Evolutionary conservation across 2,888 invertebrate species (phyloP).

Genomic region (Limenitis camilla): DNA sequence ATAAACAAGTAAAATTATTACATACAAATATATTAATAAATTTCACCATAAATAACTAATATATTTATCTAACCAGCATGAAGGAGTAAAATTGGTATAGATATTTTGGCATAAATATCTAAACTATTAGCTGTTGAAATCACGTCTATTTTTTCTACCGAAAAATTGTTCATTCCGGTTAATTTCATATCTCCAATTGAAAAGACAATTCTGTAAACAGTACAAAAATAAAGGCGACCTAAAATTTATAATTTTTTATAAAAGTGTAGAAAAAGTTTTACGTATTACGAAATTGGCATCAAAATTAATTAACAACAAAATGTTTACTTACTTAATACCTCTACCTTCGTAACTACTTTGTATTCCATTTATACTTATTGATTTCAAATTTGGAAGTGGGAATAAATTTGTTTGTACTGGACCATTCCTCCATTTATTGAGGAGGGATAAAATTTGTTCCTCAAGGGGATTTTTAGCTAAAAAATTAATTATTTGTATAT

Average conservation of each 20-base stretch:
- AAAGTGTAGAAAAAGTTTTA: not conserved
- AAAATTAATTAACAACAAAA: not conserved
- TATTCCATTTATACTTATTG: conserved; percentile 19
- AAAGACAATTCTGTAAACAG: conserved; percentile 30
- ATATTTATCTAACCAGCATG: conserved; percentile 29
- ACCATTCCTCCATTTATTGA: conserved; percentile 29
- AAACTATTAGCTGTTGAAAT: conserved; percentile 21
- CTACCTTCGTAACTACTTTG: conserved; percentile 24
- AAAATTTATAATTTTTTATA: not conserved
- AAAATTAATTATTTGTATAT: not conserved
- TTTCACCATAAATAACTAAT: not conserved
- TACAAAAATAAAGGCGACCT: not conserved
- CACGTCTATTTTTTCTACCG: conserved; percentile 30
- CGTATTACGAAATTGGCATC: not conserved
- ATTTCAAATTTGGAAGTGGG: conserved; percentile 26
- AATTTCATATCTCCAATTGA: conserved; percentile 34
- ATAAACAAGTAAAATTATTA: conserved; percentile 20
- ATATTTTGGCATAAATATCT: conserved; percentile 27
- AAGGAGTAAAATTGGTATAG: conserved; percentile 31
- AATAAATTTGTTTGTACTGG: conserved; percentile 19
- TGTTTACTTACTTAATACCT: conserved; percentile 25
- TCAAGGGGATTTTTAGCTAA: conserved; percentile 27
- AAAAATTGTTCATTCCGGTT: conserved; percentile 34
- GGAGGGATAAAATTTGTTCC: conserved; percentile 21
- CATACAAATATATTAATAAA: too few species aligned